A percentile compares a stretch with the other conserved stretches of the same genome.
Conservation (phyloP, 2,888 invertebrate species). For the Limnephilus rhombicus region DNA sequence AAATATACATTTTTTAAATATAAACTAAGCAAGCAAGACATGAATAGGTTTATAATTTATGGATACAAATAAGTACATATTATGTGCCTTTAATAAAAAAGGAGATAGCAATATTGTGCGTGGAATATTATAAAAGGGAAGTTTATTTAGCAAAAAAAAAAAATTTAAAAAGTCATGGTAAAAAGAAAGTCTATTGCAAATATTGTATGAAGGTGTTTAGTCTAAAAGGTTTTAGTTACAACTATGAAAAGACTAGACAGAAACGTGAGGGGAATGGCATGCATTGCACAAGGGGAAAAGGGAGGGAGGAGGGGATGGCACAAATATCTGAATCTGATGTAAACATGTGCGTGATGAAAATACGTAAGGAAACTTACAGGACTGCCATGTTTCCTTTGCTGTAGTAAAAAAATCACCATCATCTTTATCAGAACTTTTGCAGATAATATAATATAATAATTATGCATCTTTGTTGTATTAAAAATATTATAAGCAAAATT, state of each 20-base stretch:
- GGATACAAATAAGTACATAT: background rate
- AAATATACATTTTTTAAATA: background rate
- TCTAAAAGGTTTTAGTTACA: background rate
- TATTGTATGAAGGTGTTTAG: background rate
- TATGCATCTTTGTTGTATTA: background rate
- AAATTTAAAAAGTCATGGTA: background rate
- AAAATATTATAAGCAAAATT: slow-evolving; percentile 14
- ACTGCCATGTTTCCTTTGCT: slow-evolving; percentile 85
- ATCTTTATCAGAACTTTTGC: background rate
- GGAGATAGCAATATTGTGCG: background rate
- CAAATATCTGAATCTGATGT: slow-evolving; percentile 39
- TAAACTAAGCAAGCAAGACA: background rate
- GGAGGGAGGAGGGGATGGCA: background rate
- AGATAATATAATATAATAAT: background rate
- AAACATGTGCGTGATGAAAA: slow-evolving; percentile 54
- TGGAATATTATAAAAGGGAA: background rate
- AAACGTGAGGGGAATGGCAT: background rate
- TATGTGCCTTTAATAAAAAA: background rate
- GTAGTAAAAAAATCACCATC: slow-evolving; percentile 68
- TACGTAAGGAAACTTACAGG: slow-evolving; percentile 76
- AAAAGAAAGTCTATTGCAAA: background rate
- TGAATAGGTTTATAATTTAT: background rate
- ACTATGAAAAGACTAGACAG: background rate
- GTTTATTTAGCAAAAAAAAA: background rate
- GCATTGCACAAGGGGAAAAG: slow-evolving; percentile 23